Evolutionary conservation across 1,140 invertebrate genomes (phyloP), one percentile per base, ranked within the genome.

Genomic region (Cherax destructor): DNA sequence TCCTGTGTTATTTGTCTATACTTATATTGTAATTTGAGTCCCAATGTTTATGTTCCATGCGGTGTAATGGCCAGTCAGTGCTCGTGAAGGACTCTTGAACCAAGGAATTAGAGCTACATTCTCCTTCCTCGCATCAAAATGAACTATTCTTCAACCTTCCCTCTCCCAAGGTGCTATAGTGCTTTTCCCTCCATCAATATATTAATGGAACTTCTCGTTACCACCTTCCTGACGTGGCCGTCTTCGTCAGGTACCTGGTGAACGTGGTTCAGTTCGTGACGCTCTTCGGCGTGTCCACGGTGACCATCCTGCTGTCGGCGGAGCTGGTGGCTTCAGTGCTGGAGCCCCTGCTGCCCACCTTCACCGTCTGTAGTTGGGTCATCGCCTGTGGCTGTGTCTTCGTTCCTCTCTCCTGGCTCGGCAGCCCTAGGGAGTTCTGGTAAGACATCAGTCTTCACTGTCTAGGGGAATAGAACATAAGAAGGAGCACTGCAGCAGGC

Each of bases 371-470:
- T 93, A 94, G 94, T 50, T 96, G 96, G 95, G 95, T 96, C 92
- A 93, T 97, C 3, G 94, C 97, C 3, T 95, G 97, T n/a, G 96
- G 96, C 1, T 94, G 95, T 3, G 93, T 95, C 0, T 94, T 97
- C 83, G 95, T 95, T 10, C 96, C 96, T 0, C 93, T 96, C 1
- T 96, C 96, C 93, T 96, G 96, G 94, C 95, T 97, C 3, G 96
- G 96, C 72, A 96, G 96, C 9, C 97, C 97, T 3, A 96, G 96
- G 93, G 96, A 97, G 93, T 97, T 97, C 94, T 95, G 96, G 96
- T 96, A 94, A 95, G 95, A 56, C 13, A 56, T 56, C 30, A 41
- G 30, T 41, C 30, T 41, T 41, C 0, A 41, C 30, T 41, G 30
- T 41, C 30, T 41, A 41, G 30, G 30, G 30, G 30, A 2, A 41